Base-by-base conservation (phyloP, 2,113 vertebrate genomes). In the Grus americana region DNA sequence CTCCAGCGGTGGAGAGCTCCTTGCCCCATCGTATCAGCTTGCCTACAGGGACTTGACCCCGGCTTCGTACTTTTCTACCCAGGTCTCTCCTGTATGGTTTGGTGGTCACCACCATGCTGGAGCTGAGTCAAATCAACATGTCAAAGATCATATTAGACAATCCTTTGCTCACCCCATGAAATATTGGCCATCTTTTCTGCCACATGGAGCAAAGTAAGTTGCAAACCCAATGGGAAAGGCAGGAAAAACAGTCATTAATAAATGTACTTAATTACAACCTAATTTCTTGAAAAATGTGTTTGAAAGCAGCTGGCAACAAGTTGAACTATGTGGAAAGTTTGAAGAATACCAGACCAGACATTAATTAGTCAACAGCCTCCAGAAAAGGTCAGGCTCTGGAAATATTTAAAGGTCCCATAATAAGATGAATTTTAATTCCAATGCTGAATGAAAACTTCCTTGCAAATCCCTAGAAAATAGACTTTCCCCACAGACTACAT, bases 321-420 rank as follows among this genome's bases (percentile, higher is more conserved):
- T 66, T 93, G 92, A 96, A 85, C 96, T 89, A 26, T 75, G 91
- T 96, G 96, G 96, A 97, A 97, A 97, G 95, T 97, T 96, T 97
- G 95, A 97, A 94, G 95, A 95, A 96, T 59, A 95, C 92, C 96
- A 97, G 96, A 97, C 68, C 91, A 94, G 97, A 96, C 92, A 95
- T 96, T 94, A 96, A 96, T 97, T 96, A 96, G 96, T 92, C 93
- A 97, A 91, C 83, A 95, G 89, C 83, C 91, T 96, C 83, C 83
- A 96, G 94, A 84, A 95, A 91, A 92, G 92, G 96, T 95, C 95
- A 94, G 82, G 61, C 80, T 96, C 92, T 97, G 96, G 97, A 96
- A 97, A 96, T 96, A 80, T 92, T 96, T 96, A 96, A 96, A 93
- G 88, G 84, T 52, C 83, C 76, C 80, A 76, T 93, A 92, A 94